A percentile compares a stretch with the other conserved stretches of the same genome.
These are phyloP conservation scores for Huso huso DNA, from an alignment of 2,797 vertebrate genomes.

Conservation along the genomic window DNA sequence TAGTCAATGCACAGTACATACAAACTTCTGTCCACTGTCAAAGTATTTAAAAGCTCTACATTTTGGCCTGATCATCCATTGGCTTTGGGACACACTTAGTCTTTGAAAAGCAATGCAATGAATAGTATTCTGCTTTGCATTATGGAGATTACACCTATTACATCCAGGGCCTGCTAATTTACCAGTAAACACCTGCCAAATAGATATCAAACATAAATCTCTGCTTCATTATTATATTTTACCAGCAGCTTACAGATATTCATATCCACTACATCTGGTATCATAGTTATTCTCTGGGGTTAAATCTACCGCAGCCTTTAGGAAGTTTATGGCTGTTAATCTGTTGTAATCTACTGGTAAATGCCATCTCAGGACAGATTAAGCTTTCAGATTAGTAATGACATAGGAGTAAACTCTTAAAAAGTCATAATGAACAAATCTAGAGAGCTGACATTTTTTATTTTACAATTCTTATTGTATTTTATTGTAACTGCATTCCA, in stretches of 20 bases:
- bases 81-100: conserved; percentile 13
- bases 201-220: conserved; percentile 33
- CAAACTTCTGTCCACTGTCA: background rate
- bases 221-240: conserved; percentile 17
- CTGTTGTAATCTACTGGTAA: conserved; percentile 58
- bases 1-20: too few species aligned
- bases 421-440: conserved; percentile 53
- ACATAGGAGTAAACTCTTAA: conserved; percentile 59
- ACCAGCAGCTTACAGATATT: conserved; percentile 39
- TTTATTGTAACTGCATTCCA: too few species aligned
- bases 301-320: conserved; percentile 57
- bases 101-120: conserved; percentile 29
- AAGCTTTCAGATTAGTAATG: conserved; percentile 59
- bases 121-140: conserved; percentile 7
- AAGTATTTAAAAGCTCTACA: conserved; percentile 9
- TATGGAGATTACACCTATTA: conserved; percentile 39
- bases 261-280: conserved; percentile 43
- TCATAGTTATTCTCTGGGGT: conserved; percentile 28
- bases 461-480: too few species aligned
- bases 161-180: conserved; percentile 48
- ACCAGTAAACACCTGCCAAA: conserved; percentile 43
- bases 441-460: conserved; percentile 15
- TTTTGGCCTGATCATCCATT: conserved; percentile 10
- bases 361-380: conserved; percentile 68
- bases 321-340: conserved; percentile 63